These are phyloP conservation scores for Aphelocoma californica DNA, from an alignment of 2,797 vertebrate genomes.

Conservation along the genomic window DNA sequence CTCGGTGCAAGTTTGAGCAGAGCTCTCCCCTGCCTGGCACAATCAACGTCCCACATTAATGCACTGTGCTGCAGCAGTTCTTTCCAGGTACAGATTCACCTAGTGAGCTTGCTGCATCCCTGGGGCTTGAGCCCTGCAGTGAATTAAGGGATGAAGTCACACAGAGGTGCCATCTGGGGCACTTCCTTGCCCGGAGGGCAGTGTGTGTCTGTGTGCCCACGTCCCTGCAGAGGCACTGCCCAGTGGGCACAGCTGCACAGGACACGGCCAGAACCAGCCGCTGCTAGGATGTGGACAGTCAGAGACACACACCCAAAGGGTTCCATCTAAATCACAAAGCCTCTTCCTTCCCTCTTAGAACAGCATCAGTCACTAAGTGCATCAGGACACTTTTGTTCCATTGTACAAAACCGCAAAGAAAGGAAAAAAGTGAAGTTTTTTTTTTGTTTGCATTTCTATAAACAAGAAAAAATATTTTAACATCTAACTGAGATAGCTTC, in stretches of 20 bases:
- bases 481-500: neutral
- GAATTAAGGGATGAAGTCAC: neutral
- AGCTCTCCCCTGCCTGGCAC: neutral
- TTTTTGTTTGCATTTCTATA: neutral
- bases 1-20: fast-evolving
- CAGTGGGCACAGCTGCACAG: neutral
- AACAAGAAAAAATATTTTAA: neutral
- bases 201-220: fast-evolving
- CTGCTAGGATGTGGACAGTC: neutral
- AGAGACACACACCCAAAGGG: fast-evolving
- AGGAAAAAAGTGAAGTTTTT: neutral
- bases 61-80: neutral
- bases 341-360: neutral
- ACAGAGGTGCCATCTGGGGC: neutral
- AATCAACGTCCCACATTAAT: neutral
- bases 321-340: neutral
- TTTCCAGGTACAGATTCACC: neutral
- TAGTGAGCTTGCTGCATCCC: fast-evolving
- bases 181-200: neutral
- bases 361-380: neutral
- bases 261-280: neutral
- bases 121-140: neutral
- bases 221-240: neutral
- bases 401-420: fast-evolving
- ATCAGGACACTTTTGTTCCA: neutral